Conservation (phyloP, 2,888 invertebrate genomes). For the Spodoptera picta region DNA sequence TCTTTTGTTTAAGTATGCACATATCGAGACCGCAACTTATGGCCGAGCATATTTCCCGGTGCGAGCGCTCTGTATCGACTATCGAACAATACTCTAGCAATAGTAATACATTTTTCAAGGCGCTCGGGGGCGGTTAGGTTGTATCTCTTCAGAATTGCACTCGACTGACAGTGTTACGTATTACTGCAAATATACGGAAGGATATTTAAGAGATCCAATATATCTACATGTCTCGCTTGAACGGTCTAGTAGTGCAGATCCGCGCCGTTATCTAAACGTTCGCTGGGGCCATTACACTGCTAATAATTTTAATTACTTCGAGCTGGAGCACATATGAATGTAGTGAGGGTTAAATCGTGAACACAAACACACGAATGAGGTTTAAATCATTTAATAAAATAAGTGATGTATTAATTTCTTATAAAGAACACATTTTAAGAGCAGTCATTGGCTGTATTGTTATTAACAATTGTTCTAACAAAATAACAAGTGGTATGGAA, state of each 20-base stretch:
- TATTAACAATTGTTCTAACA: slow-evolving; percentile 62
- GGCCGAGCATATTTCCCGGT: slow-evolving; percentile 63
- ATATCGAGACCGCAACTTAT: slow-evolving; percentile 70
- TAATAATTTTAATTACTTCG: slow-evolving; percentile 45
- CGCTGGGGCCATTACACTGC: slow-evolving; percentile 35
- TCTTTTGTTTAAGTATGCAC: slow-evolving; percentile 56
- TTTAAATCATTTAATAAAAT: slow-evolving; percentile 88
- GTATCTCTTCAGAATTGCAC: slow-evolving; percentile 69
- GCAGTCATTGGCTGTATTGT: slow-evolving; percentile 79
- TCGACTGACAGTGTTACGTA: slow-evolving; percentile 57
- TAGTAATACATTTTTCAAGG: slow-evolving; percentile 74
- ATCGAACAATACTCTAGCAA: slow-evolving; percentile 64
- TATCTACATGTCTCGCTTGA: slow-evolving; percentile 52
- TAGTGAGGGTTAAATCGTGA: slow-evolving; percentile 8
- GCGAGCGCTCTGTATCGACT: slow-evolving; percentile 56
- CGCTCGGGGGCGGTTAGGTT: slow-evolving; percentile 60
- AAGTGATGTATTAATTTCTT: slow-evolving; percentile 86
- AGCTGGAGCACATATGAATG: slow-evolving; percentile 16
- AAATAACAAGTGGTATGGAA: slow-evolving; percentile 46
- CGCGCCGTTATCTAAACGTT: slow-evolving; percentile 38
- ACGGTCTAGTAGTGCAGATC: slow-evolving; percentile 21
- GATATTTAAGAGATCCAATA: slow-evolving; percentile 53
- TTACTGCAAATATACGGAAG: slow-evolving; percentile 55
- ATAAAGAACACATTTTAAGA: slow-evolving; percentile 85
- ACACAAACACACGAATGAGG: slow-evolving; percentile 55